These are phyloP conservation scores for Butastur rufipennis DNA, from an alignment of 2,113 vertebrate genomes.

Conservation along the genomic window DNA sequence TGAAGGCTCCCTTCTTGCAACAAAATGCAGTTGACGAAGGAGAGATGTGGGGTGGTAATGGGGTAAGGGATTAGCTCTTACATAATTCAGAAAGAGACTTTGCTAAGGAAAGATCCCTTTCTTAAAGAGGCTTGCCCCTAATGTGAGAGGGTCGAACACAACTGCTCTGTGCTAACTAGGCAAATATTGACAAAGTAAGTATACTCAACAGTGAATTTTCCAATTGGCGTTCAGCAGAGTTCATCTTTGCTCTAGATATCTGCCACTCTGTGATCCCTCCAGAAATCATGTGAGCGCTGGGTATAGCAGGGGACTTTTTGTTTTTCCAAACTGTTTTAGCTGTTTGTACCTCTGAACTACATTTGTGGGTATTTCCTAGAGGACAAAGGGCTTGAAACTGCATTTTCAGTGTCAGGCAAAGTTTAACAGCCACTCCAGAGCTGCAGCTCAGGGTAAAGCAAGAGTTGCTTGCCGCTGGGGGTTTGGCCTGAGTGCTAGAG, in stretches of 20 bases:
- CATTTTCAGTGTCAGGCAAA: not conserved
- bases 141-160: not conserved
- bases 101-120: not conserved
- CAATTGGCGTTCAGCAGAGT: not conserved
- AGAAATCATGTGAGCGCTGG: not conserved
- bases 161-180: not conserved
- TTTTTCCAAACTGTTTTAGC: not conserved
- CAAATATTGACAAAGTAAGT: conserved; percentile 16
- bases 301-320: not conserved
- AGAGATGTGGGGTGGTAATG: not conserved
- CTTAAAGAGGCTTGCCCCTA: not conserved
- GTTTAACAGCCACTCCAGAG: not conserved
- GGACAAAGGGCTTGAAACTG: conserved; percentile 38
- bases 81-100: not conserved
- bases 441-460: not conserved
- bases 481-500: not conserved
- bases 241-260: conserved; percentile 41
- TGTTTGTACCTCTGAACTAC: conserved; percentile 33
- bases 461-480: not conserved
- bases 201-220: not conserved
- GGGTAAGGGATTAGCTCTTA: conserved; percentile 25
- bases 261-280: not conserved
- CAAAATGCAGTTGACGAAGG: not conserved
- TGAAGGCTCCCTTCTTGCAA: not conserved
- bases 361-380: conserved; percentile 38